These are phyloP conservation scores for Corythornis cristatus DNA, from an alignment of 2,113 vertebrate species.

Conservation along the genomic window DNA sequence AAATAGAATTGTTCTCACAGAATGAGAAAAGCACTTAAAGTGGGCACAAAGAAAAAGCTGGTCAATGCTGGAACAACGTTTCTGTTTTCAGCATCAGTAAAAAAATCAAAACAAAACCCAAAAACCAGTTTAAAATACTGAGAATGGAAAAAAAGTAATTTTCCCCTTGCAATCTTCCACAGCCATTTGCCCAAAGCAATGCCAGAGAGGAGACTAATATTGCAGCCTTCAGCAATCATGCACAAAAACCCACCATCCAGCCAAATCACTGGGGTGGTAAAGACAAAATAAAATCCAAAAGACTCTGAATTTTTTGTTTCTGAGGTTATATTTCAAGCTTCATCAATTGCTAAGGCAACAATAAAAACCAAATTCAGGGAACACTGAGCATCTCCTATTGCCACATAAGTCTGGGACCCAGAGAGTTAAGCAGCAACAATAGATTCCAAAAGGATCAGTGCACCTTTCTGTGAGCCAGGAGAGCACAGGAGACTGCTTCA, in stretches of 20 bases:
- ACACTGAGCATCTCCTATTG: not conserved
- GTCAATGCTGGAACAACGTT: not conserved
- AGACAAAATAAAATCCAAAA: not conserved
- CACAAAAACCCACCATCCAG: not conserved
- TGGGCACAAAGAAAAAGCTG: not conserved
- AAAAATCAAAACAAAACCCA: fast-evolving
- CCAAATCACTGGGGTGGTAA: not conserved
- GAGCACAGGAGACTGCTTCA: not conserved
- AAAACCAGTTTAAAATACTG: not conserved
- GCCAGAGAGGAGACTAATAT: not conserved
- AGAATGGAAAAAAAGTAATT: not conserved
- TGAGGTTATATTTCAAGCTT: not conserved
- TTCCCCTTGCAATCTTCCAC: not conserved
- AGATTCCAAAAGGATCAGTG: not conserved
- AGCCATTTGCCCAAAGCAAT: not conserved
- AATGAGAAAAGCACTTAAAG: not conserved
- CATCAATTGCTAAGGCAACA: not conserved
- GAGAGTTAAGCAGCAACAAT: not conserved
- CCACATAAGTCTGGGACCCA: not conserved
- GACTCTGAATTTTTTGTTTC: not conserved
- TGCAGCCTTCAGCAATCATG: not conserved
- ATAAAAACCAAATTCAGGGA: not conserved
- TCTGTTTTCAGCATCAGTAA: not conserved
- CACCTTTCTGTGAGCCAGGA: not conserved
- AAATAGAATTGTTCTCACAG: not conserved